Evolutionary conservation across 2,797 vertebrate species (phyloP).

Genomic region (Moxostoma hubbsi): DNA sequence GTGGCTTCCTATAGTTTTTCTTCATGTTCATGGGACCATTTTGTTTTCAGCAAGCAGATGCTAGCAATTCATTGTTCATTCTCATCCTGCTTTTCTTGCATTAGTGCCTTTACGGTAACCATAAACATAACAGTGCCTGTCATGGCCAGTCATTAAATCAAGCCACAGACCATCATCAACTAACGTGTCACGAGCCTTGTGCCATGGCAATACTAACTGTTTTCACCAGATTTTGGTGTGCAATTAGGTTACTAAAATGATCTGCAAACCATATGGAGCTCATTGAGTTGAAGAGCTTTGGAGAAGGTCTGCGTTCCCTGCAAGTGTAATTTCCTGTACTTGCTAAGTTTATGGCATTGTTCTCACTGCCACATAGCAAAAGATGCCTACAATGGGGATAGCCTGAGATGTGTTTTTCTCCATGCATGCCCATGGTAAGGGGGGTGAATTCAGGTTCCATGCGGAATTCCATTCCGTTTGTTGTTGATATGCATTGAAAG

Average conservation of each 20-base stretch:
- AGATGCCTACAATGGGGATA: slow-evolving; percentile 45
- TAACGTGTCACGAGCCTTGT: slow-evolving; percentile 36
- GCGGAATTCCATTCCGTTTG: slow-evolving; percentile 28
- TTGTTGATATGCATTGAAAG: slow-evolving; percentile 43
- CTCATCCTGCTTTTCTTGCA: slow-evolving; percentile 43
- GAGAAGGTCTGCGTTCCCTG: slow-evolving; percentile 31
- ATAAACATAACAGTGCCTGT: slow-evolving; percentile 50
- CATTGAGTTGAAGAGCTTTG: slow-evolving; percentile 57
- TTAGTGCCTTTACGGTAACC: slow-evolving; percentile 55
- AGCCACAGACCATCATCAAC: slow-evolving; percentile 57
- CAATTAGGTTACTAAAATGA: slow-evolving; percentile 54
- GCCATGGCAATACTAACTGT: slow-evolving; percentile 40
- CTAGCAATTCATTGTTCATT: slow-evolving; percentile 33
- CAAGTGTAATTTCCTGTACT: slow-evolving; percentile 53
- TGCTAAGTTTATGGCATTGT: slow-evolving; percentile 57
- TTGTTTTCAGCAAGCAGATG: slow-evolving; percentile 28
- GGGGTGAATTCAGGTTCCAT: slow-evolving; percentile 10
- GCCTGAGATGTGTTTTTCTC: slow-evolving; percentile 44
- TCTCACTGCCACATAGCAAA: slow-evolving; percentile 39
- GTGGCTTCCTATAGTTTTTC: too few species aligned
- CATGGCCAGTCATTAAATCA: slow-evolving; percentile 41
- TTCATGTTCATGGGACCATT: not conserved
- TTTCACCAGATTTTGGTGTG: slow-evolving; percentile 39
- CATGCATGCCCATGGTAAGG: slow-evolving; percentile 23
- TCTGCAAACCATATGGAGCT: slow-evolving; percentile 59